Conservation (phyloP, 2,113 vertebrate species). For the Labeo catla region DNA sequence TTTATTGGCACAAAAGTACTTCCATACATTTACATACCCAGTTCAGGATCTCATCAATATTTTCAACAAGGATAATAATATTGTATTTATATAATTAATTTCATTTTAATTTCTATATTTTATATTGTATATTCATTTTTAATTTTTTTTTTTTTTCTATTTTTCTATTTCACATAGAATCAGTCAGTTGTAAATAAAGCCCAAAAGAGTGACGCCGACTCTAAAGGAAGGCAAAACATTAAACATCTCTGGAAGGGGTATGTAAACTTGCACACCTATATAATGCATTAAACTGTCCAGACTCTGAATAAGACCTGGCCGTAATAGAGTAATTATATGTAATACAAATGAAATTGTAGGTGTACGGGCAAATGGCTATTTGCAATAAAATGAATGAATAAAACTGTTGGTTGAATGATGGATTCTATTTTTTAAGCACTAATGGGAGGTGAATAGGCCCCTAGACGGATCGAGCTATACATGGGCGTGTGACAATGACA, state of each 20-base stretch:
- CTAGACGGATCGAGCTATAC: conserved; percentile 21
- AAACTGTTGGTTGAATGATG: conserved; percentile 42
- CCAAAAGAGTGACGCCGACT: background rate
- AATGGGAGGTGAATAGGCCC: conserved; percentile 38
- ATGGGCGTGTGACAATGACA: conserved; percentile 50
- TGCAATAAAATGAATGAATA: conserved; percentile 33
- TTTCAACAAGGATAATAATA: too few relatives aligned
- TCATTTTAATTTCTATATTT: background rate
- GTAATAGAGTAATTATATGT: conserved; percentile 22
- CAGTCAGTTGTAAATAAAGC: too few relatives aligned
- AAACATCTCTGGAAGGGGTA: background rate
- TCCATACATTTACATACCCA: too few relatives aligned
- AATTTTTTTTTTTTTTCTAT: too few relatives aligned
- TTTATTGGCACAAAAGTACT: too few relatives aligned
- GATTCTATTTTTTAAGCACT: conserved; percentile 47
- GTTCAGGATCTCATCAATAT: background rate
- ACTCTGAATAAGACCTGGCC: background rate
- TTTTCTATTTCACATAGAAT: too few relatives aligned
- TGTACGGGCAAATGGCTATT: background rate
- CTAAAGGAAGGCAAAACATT: background rate
- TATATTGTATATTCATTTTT: background rate
- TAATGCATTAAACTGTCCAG: background rate
- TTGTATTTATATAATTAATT: too few relatives aligned
- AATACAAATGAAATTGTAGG: background rate
- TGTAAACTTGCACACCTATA: background rate